Conservation (phyloP, 1,140 invertebrate genomes). For the Hetaerina americana region DNA sequence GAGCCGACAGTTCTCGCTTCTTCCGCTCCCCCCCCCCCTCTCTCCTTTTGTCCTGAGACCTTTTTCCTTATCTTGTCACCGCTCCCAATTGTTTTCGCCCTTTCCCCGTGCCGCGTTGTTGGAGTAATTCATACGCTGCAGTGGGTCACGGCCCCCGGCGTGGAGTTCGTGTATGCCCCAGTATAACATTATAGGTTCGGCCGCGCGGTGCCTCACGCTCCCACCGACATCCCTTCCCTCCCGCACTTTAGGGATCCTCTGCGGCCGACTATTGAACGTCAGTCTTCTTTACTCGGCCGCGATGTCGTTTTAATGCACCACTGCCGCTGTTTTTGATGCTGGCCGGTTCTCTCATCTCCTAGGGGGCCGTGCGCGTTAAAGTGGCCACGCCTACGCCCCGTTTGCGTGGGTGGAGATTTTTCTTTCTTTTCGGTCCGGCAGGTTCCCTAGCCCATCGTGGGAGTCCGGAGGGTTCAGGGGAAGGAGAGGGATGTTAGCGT, state of each 20-base stretch:
- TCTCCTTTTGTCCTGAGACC: background rate
- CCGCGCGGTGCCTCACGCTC: background rate
- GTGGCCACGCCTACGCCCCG: background rate
- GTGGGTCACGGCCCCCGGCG: background rate
- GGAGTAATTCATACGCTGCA: background rate
- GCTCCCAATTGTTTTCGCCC: no score
- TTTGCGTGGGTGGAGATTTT: background rate
- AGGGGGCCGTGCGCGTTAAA: no score
- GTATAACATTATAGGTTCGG: background rate
- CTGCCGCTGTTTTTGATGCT: no score
- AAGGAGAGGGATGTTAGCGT: no score
- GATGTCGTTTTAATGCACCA: no score
- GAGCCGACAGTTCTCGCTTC: no score
- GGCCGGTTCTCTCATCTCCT: no score
- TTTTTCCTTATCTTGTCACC: background rate
- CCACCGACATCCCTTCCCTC: background rate
- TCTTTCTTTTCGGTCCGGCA: background rate
- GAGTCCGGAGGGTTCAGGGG: no score
- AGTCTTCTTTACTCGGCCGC: background rate
- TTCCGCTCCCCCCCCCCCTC: background rate
- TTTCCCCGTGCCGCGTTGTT: no score
- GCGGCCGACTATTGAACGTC: background rate
- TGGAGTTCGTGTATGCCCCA: background rate
- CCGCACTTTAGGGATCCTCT: background rate
- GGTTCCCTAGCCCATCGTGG: no score